Evolutionary conservation across 2,888 invertebrate species (phyloP).

Genomic region (Torymus aiolomorphi): DNA sequence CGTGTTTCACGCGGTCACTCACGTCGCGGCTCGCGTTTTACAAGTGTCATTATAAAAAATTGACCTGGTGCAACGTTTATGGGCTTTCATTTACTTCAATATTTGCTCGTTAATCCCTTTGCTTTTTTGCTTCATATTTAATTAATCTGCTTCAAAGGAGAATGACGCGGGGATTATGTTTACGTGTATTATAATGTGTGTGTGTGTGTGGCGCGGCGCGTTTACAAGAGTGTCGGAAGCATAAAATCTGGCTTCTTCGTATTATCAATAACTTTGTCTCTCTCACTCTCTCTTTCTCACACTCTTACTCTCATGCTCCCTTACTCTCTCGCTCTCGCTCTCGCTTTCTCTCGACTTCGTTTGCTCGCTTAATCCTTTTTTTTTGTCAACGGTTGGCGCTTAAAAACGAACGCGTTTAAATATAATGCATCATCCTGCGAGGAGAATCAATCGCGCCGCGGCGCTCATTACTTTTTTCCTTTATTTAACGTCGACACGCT

Average conservation of each 20-base stretch:
- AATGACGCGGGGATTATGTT: slow-evolving; percentile 18
- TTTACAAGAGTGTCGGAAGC: slow-evolving; percentile 45
- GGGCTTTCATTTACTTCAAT: slow-evolving; percentile 17
- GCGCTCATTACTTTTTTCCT: slow-evolving; percentile 11
- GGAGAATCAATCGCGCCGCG: slow-evolving; percentile 5
- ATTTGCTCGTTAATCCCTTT: slow-evolving; percentile 5
- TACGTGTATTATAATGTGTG: neutral
- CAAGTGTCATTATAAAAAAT: slow-evolving; percentile 58
- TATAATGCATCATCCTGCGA: slow-evolving; percentile 9
- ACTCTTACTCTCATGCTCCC: neutral
- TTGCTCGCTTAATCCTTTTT: neutral
- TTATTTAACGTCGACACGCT: slow-evolving; percentile 48
- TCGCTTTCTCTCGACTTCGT: neutral
- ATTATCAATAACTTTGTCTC: slow-evolving; percentile 42
- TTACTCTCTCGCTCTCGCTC: neutral
- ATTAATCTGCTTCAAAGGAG: slow-evolving; percentile 55
- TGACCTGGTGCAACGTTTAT: slow-evolving; percentile 49
- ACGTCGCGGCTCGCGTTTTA: slow-evolving; percentile 36
- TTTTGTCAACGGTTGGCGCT: slow-evolving; percentile 8
- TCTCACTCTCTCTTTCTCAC: neutral
- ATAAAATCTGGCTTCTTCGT: slow-evolving; percentile 53
- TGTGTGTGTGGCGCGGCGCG: slow-evolving; percentile 23
- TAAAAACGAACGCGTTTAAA: slow-evolving; percentile 33
- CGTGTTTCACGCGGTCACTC: slow-evolving; percentile 35
- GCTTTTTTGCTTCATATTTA: neutral